Percentiles rank a stretch among this genome's conserved stretches.
Conservation (phyloP, 1,140 invertebrate genomes). For the Cylas formicarius region DNA sequence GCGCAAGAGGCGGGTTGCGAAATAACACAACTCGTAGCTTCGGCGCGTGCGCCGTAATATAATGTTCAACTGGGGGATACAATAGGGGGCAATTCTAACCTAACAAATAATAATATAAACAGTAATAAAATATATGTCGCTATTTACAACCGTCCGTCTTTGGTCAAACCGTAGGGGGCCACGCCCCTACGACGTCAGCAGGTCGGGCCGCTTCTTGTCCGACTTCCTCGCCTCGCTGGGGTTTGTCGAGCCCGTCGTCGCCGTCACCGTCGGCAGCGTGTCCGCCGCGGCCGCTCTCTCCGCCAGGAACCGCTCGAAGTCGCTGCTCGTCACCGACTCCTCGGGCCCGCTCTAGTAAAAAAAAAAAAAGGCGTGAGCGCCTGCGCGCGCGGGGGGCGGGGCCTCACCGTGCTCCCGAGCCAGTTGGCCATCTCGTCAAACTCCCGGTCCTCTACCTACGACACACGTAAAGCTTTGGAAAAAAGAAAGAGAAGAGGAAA, state of each 20-base stretch:
- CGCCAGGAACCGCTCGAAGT: constrained; percentile 88
- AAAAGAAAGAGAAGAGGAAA: constrained; percentile 29
- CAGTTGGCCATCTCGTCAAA: constrained; percentile 93
- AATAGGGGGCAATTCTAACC: too few relatives aligned
- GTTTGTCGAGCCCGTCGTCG: constrained; percentile 16
- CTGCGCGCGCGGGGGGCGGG: constrained; percentile 10
- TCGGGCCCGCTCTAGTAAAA: constrained; percentile 39
- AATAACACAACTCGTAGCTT: too few relatives aligned
- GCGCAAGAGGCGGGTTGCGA: too few relatives aligned
- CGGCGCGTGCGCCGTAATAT: too few relatives aligned
- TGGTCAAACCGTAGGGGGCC: too few relatives aligned
- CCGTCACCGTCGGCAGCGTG: constrained; percentile 45
- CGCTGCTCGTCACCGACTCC: constrained; percentile 75
- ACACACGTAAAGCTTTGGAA: constrained; percentile 33
- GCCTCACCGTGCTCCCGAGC: constrained; percentile 56
- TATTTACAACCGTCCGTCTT: too few relatives aligned
- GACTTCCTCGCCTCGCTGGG: constrained; percentile 16
- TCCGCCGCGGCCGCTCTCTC: constrained; percentile 81
- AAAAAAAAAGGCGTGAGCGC: constrained; percentile 1
- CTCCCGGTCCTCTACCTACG: constrained; percentile 65
- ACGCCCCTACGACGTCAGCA: constrained; percentile 12
- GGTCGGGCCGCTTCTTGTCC: constrained; percentile 14
- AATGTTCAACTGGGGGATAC: too few relatives aligned
- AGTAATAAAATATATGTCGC: too few relatives aligned
- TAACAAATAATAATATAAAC: too few relatives aligned